Percentiles rank a stretch among this genome's conserved stretches.
Evolutionary conservation across 2,888 invertebrate genomes (phyloP).

Genomic region (Sclerodermus sp.): DNA sequence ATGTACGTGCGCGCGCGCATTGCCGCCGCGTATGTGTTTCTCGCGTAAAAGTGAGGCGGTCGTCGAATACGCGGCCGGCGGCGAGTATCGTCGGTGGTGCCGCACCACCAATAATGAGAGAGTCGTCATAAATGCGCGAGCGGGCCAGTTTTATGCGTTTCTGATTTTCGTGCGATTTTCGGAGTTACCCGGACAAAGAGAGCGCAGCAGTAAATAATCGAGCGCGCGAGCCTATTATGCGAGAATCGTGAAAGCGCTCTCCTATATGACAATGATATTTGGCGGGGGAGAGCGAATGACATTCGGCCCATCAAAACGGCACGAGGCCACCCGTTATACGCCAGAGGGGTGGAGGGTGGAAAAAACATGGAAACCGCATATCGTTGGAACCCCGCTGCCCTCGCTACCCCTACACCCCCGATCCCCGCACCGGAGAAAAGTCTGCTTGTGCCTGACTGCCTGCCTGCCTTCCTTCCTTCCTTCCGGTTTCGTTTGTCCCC

Average conservation of each 20-base stretch:
- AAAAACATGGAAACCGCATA: slow-evolving; percentile 61
- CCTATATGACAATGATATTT: slow-evolving; percentile 33
- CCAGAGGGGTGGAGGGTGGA: slow-evolving; percentile 42
- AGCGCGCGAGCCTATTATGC: slow-evolving; percentile 27
- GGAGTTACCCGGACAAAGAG: neutral
- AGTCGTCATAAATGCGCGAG: no score
- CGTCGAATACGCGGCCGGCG: no score
- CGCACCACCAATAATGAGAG: no score
- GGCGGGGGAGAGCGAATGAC: slow-evolving; percentile 39
- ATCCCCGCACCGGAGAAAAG: no score
- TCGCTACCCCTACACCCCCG: no score
- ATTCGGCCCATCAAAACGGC: slow-evolving; percentile 50
- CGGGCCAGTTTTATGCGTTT: neutral
- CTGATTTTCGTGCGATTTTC: neutral
- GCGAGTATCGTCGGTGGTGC: no score
- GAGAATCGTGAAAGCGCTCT: slow-evolving; percentile 26
- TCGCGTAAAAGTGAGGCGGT: no score
- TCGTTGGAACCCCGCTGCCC: slow-evolving; percentile 49
- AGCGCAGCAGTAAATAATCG: slow-evolving; percentile 35
- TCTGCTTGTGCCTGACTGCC: no score
- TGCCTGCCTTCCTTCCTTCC: slow-evolving; percentile 41
- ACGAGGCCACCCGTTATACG: slow-evolving; percentile 47
- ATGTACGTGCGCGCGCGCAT: no score
- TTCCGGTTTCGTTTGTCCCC: slow-evolving; percentile 45
- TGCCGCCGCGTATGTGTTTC: no score